Base-by-base conservation (phyloP, 2,888 invertebrate genomes). In the Cacoxenus indagator region DNA sequence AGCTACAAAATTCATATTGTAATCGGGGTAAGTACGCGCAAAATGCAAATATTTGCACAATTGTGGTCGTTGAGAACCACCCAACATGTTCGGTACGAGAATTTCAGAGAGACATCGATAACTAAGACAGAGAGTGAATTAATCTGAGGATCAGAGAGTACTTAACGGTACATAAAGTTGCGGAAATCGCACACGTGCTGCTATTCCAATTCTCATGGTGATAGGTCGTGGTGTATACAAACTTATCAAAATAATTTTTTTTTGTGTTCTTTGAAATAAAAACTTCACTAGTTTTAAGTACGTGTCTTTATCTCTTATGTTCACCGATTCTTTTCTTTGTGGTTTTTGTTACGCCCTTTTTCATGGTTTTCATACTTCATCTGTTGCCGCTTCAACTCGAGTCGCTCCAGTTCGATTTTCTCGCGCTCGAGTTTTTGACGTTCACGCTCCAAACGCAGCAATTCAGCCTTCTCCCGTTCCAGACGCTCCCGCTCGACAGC, bases 401-500 rank as follows among this genome's bases (percentile, higher is more conserved):
- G 90, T 78, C 95, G 92, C 85, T 96, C 96, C 77, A 93, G 88
- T 82, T 93, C 93, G 66, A 93, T 86, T 83, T 93, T 93, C 79
- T 95, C 95, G 17, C 94, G 89, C 83, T 93, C 93, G 72, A 92
- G 84, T 75, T 95, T 92, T 83, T 96, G 95, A 62, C 95, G 91
- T 85, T 96, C 96, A 17, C 96, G 91, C 86, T 96, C 96, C 74
- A 96, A 87, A 65, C 95, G 92, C 75, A 96, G 89, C 26, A 96
- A 87, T 84, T 97, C 96, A 17, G 94, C 93, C 87, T 95, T 95
- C 85, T 96, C 96, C 2, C 95, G 91, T 85, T 97, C 97, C 66
- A 97, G 92, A 76, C 93, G 92, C 81, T 96, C 96, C 24, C 96
- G 91, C 88, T 97, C 97, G 14, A 94, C 89, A 57, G 94, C 91